Percentiles rank a stretch among this genome's conserved stretches.
phyloP scores from a whole-genome alignment of 2,888 invertebrate genomes.

The Ametastegia equiseti region DNA sequence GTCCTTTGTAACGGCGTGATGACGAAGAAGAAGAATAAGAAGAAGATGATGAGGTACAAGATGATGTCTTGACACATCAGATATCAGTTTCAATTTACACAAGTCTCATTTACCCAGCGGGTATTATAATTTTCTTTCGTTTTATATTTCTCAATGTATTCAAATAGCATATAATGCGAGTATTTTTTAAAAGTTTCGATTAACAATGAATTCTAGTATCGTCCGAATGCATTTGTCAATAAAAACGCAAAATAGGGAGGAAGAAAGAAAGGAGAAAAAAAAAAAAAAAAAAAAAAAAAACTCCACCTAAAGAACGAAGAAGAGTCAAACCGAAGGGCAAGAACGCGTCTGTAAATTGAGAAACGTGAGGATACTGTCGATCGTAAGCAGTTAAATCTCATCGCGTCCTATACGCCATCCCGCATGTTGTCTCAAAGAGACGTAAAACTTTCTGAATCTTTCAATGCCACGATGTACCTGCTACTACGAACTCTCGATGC shows the following conservation, averaged over 20 bases:
- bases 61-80: slow-evolving; percentile 14
- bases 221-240: background rate
- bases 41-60: background rate
- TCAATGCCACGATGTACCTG: slow-evolving; percentile 28
- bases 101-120: too few relatives aligned
- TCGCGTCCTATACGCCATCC: background rate
- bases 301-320: background rate
- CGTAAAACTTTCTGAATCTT: slow-evolving; percentile 39
- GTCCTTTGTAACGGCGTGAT: background rate
- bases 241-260: background rate
- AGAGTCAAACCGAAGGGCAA: background rate
- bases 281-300: background rate
- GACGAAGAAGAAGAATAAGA: background rate
- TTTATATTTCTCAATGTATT: too few relatives aligned
- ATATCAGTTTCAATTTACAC: background rate
- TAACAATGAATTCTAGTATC: background rate
- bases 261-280: background rate
- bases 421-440: slow-evolving; percentile 6
- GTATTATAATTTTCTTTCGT: too few relatives aligned
- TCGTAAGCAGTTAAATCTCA: slow-evolving; percentile 26
- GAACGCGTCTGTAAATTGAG: slow-evolving; percentile 28
- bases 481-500: background rate
- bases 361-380: slow-evolving; percentile 23
- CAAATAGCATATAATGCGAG: too few relatives aligned
- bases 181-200: background rate